Conservation (phyloP, 2,113 vertebrate species). For the Montifringilla adamsi region DNA sequence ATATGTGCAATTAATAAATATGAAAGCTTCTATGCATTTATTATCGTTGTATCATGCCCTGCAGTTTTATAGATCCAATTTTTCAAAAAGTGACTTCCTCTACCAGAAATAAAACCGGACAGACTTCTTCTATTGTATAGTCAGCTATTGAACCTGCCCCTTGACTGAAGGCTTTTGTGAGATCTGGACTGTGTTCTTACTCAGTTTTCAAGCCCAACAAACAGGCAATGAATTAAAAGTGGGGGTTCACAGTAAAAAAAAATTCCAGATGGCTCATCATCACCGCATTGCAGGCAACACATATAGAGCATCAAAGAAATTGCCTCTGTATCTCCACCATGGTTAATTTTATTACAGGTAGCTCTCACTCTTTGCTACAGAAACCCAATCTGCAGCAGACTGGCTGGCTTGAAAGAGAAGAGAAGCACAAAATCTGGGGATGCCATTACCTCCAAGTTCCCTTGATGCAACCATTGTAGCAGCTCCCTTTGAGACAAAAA, state of each 20-base stretch:
- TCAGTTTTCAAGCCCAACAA: not conserved
- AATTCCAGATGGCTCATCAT: not conserved
- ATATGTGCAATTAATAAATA: slow-evolving; percentile 50
- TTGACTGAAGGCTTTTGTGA: not conserved
- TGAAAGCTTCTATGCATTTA: slow-evolving; percentile 35
- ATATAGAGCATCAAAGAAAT: not conserved
- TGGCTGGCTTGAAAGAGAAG: not conserved
- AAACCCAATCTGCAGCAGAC: not conserved
- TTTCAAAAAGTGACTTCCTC: slow-evolving; percentile 7
- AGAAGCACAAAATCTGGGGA: not conserved
- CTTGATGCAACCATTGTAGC: not conserved
- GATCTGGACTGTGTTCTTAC: not conserved
- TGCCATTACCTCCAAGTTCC: not conserved
- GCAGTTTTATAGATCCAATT: slow-evolving; percentile 23
- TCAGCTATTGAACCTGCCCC: not conserved
- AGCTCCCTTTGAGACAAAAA: not conserved
- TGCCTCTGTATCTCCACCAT: not conserved
- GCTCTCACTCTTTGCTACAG: not conserved
- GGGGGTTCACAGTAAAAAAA: not conserved
- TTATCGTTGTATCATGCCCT: slow-evolving; percentile 8
- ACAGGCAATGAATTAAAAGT: not conserved
- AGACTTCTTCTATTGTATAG: not conserved
- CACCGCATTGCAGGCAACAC: not conserved
- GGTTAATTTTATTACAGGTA: not conserved
- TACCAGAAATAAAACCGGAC: slow-evolving; percentile 20